Evolutionary conservation across 2,888 invertebrate species (phyloP), one percentile per base, ranked within the genome.

Genomic region (Aphidoletes aphidimyza): DNA sequence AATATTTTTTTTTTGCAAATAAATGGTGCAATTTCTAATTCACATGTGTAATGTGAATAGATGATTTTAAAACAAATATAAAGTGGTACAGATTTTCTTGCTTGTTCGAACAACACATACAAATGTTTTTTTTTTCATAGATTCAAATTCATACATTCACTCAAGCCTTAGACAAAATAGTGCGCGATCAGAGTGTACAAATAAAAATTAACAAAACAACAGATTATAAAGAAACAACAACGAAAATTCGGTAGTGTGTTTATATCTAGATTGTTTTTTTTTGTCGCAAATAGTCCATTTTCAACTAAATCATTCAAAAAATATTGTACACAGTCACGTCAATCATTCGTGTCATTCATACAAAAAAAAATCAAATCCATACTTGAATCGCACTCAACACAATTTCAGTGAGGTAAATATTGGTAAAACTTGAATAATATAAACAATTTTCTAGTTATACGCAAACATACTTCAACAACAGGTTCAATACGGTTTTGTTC

Each of bases 101-200:
- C 54, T 54, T 22, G 26, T 69, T 30, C 11, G 17, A 69, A 30
- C 69, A 69, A 69, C 69, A 69, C 5, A 3, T 30, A 30, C n/a
- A 54, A 54, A 54, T 26, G 22, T 54, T 5, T 17, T 8, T n/a
- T 54, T 30, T 54, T n/a, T n/a, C n/a, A 14, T 9, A 42, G 14
- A 42, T 9, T 34, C 54, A 69, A 69, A 69, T 30, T 69, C 69
- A 69, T 2, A 69, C 30, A 69, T 69, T 69, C 69, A 26, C 69
- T 69, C 69, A 14, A n/a, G 22, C 14, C 30, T 3, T 26, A 54
- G 2, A 69, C n/a, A 30, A 2, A 69, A 69, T 11, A 14, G 69
- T 69, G 69, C 69, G 5, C 30, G n/a, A 30, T 30, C 69, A 69
- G 5, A 69, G 22, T 54, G 5, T 54, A 54, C 6, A 14, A 54